Conservation (phyloP, 2,113 vertebrate genomes). For the Irena cyanogastra region DNA sequence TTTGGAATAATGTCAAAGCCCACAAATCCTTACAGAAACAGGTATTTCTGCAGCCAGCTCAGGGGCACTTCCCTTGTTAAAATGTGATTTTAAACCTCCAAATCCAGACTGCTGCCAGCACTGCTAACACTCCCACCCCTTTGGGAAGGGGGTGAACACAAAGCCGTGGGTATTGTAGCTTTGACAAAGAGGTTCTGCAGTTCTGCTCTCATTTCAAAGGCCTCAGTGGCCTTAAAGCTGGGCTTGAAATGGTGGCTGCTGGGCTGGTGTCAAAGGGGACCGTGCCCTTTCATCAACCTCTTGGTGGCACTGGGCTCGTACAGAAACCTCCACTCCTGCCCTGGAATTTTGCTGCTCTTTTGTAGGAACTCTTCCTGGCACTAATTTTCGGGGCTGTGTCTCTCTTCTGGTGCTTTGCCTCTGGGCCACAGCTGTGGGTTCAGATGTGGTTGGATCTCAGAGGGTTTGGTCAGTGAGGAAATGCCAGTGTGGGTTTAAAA, state of each 20-base stretch:
- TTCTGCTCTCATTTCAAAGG: neutral
- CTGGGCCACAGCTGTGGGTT: neutral
- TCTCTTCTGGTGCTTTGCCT: neutral
- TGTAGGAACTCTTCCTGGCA: neutral
- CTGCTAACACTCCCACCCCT: rapidly evolving
- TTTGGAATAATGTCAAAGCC: neutral
- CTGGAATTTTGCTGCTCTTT: neutral
- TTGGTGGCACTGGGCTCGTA: neutral
- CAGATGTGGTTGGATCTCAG: neutral
- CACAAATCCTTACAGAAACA: neutral
- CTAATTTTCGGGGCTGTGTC: neutral
- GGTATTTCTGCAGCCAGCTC: neutral
- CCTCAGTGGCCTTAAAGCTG: neutral
- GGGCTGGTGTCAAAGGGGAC: constrained; percentile 20
- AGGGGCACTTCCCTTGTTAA: neutral
- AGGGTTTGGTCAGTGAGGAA: neutral
- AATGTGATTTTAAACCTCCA: neutral
- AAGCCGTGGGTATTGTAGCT: neutral
- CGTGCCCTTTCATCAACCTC: neutral
- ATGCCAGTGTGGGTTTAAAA: rapidly evolving
- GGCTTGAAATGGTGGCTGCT: constrained; percentile 24
- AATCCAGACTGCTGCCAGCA: neutral
- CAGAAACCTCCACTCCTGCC: neutral
- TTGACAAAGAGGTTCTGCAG: neutral
- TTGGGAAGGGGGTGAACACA: neutral